Evolutionary conservation across 1,140 invertebrate species (phyloP).

Genomic region (Marisa cornuarietis): DNA sequence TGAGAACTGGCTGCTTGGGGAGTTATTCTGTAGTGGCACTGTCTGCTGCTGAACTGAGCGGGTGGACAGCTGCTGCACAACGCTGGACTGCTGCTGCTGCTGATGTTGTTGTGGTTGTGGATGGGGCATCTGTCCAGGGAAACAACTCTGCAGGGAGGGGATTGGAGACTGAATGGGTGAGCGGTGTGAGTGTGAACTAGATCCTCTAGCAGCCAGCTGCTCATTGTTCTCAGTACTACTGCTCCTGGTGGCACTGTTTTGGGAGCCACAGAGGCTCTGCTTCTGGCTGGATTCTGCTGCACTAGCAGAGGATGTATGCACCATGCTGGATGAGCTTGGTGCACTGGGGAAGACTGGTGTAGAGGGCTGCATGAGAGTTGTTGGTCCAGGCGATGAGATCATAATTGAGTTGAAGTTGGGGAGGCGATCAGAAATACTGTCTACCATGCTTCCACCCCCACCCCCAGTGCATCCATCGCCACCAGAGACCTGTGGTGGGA

Average conservation of each 20-base stretch:
- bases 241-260: constrained; percentile 11
- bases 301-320: neutral
- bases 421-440: constrained; percentile 28
- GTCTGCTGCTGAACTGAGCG: too few relatives aligned
- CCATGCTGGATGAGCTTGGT: constrained; percentile 4
- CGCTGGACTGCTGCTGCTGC: neutral
- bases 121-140: constrained; percentile 9
- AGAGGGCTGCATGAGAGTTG: constrained; percentile 9
- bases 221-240: constrained; percentile 8
- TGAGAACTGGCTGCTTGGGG: too few relatives aligned
- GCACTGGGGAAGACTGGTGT: constrained; percentile 21
- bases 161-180: constrained; percentile 11
- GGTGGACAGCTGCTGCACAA: too few relatives aligned
- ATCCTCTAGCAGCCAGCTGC: constrained; percentile 10
- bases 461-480: neutral
- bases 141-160: constrained; percentile 14
- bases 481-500: neutral
- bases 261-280: neutral
- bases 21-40: too few relatives aligned
- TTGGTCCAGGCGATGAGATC: neutral
- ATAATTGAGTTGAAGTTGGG: constrained; percentile 39
- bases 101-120: neutral
- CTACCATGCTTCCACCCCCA: neutral
- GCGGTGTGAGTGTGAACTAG: constrained; percentile 1
- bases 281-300: neutral